Base-by-base conservation (phyloP, 2,797 vertebrate species). In the Neomorphus geoffroyi region DNA sequence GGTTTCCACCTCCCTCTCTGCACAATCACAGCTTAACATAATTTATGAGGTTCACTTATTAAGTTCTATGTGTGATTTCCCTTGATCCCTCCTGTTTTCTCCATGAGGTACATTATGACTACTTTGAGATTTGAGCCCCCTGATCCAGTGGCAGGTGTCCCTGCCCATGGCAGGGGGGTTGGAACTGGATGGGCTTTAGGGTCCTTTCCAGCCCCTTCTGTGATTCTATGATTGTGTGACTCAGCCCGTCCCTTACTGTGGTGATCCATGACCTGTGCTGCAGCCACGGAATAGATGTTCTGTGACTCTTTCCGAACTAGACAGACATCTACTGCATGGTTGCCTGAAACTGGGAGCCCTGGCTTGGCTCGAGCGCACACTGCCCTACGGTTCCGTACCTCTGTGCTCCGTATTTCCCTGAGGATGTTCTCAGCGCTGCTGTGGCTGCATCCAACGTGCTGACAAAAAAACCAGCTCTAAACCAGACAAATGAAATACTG, bases 211-310 rank as follows among this genome's bases (percentile, higher is more conserved):
- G 22, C 19, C 18, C 46, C 21, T 46, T 21, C 19, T 46, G 22
- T 46, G 46, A 46, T 46, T n/a, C n/a, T n/a, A n/a, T n/a, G n/a
- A n/a, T n/a, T 46, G 8, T 46, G 8, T 46, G 46, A 26, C 9
- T 23, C 33, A 75, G 24, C 28, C 46, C 27, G 4, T 60, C 33
- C 67, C 74, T 61, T 30, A 7, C 43, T 35, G 0, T 8, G 11
- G 50, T 48, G 24, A 7, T 39, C 61, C 46, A 13, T 65, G 65
- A 26, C n/a, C 33, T 33, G 15, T 71, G 27, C 46, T 24, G 7
- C 0, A 18, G 33, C 6, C 0, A 4, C 43, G 33, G 32, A 48
- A 30, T 3, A 50, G 48, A 18, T 27, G 13, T 14, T n/a, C 16
- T 64, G 45, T 58, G 73, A 18, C 58, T 73, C 43, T 8, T 73